Evolutionary conservation across 92 coral and sea anemone genomes (phyloP), one percentile per base, ranked within the genome.

Genomic region (Anthopleura xanthogrammica): DNA sequence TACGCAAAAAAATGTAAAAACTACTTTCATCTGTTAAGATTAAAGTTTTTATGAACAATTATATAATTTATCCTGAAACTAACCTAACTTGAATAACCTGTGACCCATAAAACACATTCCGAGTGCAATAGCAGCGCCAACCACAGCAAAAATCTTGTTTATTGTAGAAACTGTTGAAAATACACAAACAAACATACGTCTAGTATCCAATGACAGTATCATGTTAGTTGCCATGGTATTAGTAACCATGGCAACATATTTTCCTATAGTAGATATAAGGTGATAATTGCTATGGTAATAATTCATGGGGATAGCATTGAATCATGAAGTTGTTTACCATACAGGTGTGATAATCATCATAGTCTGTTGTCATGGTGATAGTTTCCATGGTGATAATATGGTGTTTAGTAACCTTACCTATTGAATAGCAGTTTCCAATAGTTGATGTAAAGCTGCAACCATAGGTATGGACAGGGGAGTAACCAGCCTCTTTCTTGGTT

Each of bases 91-190:
- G 73, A 90, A 96, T 22, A 92, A 86, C 24, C 93, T 87, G 64
- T 92, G 89, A 56, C 99, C 99, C 73, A 88, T 78, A 87, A 96
- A 90, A 79, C 99, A 96, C 76, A 96, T 88, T 42, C 88, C 89
- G 3, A 94, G 76, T 41, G 96, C 95, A 55, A 89, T 16, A 12
- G 91, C 79, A 9, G 98, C 85, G 17, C 99, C 99, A 75, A 88
- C 40, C 22, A 90, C 92, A 52, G 99, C 87, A 52, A 96, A 83
- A 42, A 91, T 91, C 75, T 89, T 90, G 85, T 96, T 94, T 36
- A 94, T 92, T 24, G 83, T 79, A 14, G 94, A 89, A 85, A 86
- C 99, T 96, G 87, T 55, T 6, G 0, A n/a, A 62, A 80, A 86
- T 55, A n/a, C 17, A 81, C 70, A 48, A 76, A 54, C 64, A 87